Conservation (phyloP, 1,140 invertebrate species). For the Polypedilum vanderplanki region DNA sequence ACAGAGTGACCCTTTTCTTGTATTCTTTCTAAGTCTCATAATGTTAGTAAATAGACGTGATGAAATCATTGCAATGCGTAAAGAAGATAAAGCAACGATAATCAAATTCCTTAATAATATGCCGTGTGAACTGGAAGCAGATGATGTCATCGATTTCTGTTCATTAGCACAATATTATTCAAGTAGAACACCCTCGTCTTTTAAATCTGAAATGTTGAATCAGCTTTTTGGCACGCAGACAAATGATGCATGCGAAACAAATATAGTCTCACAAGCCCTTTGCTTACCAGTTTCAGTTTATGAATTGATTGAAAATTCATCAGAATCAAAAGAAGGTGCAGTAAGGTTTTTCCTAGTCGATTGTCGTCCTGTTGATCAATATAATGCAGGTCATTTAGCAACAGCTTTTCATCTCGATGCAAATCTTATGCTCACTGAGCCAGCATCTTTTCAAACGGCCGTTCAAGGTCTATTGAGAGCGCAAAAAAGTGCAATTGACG, state of each 20-base stretch:
- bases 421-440: constrained; percentile 94
- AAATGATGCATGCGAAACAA: constrained; percentile 39
- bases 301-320: constrained; percentile 74
- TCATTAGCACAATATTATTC: constrained; percentile 91
- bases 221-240: constrained; percentile 45
- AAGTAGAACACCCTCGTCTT: constrained; percentile 85
- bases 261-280: constrained; percentile 72
- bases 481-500: constrained; percentile 80
- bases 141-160: constrained; percentile 96
- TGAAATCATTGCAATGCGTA: constrained; percentile 73
- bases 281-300: constrained; percentile 89
- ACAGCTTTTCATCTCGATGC: constrained; percentile 98
- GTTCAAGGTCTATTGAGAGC: constrained; percentile 87
- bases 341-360: constrained; percentile 95
- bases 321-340: constrained; percentile 49
- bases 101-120: constrained; percentile 67
- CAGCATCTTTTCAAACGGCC: constrained; percentile 86
- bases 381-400: constrained; percentile 91
- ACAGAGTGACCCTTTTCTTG: constrained; percentile 90
- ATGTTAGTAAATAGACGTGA: constrained; percentile 95
- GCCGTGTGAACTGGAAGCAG: constrained; percentile 78
- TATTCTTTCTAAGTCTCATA: constrained; percentile 91
- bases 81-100: constrained; percentile 62
- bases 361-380: constrained; percentile 92
- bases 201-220: constrained; percentile 65